Percentiles rank a stretch among this genome's conserved stretches.
Conservation (phyloP, 2,113 vertebrate genomes). For the Campylomormyrus numenius region DNA sequence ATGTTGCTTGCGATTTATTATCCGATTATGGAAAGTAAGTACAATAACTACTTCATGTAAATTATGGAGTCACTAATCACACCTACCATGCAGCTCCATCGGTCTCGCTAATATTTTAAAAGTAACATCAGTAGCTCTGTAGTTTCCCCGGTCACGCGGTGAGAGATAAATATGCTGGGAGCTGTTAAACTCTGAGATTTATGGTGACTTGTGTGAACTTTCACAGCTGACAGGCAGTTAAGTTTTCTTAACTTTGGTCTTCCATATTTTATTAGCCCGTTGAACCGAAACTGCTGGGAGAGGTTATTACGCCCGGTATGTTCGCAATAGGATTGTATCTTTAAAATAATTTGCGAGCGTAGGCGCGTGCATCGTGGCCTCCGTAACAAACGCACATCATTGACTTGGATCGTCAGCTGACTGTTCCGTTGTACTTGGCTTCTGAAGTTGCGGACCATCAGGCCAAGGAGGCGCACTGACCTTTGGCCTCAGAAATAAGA, state of each 20-base stretch:
- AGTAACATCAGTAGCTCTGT: slow-evolving; percentile 3
- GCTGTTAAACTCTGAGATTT: slow-evolving; percentile 50
- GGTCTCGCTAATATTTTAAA: not conserved
- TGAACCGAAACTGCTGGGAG: slow-evolving; percentile 42
- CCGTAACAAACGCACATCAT: slow-evolving; percentile 52
- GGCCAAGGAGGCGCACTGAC: slow-evolving; percentile 51
- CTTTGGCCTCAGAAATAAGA: slow-evolving; percentile 45
- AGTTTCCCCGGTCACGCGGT: slow-evolving; percentile 23
- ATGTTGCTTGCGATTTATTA: not conserved
- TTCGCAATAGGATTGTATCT: slow-evolving; percentile 38
- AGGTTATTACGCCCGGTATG: slow-evolving; percentile 42
- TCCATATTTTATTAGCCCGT: slow-evolving; percentile 50
- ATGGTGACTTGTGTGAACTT: slow-evolving; percentile 60
- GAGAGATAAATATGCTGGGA: slow-evolving; percentile 27
- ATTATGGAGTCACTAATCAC: not conserved
- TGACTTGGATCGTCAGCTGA: slow-evolving; percentile 69
- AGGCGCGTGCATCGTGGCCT: slow-evolving; percentile 55
- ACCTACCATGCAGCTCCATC: not conserved
- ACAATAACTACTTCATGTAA: not conserved
- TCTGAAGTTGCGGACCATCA: slow-evolving; percentile 50
- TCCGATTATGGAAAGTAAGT: not conserved
- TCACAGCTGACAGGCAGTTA: slow-evolving; percentile 48
- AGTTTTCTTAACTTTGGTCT: slow-evolving; percentile 41
- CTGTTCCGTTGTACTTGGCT: slow-evolving; percentile 49
- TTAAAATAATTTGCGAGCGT: slow-evolving; percentile 64